phyloP scores from a whole-genome alignment of 2,113 vertebrate genomes.

The Artemisiospiza belli region DNA sequence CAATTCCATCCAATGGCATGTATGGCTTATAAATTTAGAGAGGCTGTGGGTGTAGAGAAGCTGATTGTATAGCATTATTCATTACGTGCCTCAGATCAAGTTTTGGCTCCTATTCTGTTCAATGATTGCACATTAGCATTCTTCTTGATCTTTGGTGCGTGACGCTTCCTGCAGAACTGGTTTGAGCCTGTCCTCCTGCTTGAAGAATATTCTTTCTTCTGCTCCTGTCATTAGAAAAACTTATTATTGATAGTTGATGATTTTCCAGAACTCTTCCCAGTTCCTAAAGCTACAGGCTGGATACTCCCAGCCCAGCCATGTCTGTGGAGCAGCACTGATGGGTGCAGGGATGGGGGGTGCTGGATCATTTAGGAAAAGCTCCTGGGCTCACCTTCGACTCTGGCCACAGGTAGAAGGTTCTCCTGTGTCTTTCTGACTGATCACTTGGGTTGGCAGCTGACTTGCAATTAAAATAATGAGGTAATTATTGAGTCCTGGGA shows the following conservation, averaged over 20 bases:
- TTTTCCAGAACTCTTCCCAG: slow-evolving; percentile 30
- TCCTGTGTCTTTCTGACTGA: background rate
- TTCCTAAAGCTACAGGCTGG: background rate
- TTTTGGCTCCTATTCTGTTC: slow-evolving; percentile 54
- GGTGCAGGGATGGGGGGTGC: background rate
- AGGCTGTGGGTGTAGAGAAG: slow-evolving; percentile 38
- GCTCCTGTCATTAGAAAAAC: slow-evolving; percentile 16
- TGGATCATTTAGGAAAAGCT: background rate
- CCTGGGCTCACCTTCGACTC: background rate
- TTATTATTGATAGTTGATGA: slow-evolving; percentile 23
- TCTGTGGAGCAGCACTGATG: background rate
- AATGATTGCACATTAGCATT: slow-evolving; percentile 51
- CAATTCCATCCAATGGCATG: slow-evolving; percentile 16
- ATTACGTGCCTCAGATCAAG: slow-evolving; percentile 33
- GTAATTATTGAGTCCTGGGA: background rate
- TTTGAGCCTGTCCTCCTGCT: slow-evolving; percentile 28
- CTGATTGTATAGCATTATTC: slow-evolving; percentile 50
- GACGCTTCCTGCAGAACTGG: slow-evolving; percentile 58
- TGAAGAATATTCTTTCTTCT: slow-evolving; percentile 31
- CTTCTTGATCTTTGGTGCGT: slow-evolving; percentile 41
- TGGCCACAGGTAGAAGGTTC: background rate
- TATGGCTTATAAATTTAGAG: slow-evolving; percentile 28
- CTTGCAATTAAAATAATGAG: slow-evolving; percentile 34
- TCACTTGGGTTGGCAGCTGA: background rate
- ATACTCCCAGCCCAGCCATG: background rate